Evolutionary conservation across 1,140 invertebrate genomes (phyloP).

Genomic region (Stenopsyche tienmushanensis): DNA sequence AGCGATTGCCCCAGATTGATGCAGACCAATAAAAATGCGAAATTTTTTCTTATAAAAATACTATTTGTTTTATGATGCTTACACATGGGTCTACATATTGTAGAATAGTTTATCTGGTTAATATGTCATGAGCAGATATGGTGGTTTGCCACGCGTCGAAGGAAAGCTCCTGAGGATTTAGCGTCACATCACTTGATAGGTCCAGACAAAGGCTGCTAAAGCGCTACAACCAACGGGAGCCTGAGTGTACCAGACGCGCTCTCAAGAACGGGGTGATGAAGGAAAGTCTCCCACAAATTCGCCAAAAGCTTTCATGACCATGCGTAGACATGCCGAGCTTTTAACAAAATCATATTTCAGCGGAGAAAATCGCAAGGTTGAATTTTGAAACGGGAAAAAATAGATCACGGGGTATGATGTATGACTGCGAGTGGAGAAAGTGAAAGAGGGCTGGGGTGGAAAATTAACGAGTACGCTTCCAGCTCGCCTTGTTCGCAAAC

Average conservation of each 20-base stretch:
- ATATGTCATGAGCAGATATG: not conserved
- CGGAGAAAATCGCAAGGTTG: not conserved
- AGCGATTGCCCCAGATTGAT: too few relatives aligned
- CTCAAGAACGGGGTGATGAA: constrained; percentile 5
- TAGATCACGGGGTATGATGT: too few relatives aligned
- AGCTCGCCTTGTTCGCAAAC: constrained; percentile 16
- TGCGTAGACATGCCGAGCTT: not conserved
- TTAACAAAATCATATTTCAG: not conserved
- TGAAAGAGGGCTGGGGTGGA: not conserved
- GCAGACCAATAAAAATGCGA: too few relatives aligned
- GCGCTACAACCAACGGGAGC: not conserved
- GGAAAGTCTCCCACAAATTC: not conserved
- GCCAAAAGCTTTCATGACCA: not conserved
- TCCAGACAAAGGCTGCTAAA: constrained; percentile 12
- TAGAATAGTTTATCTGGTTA: too few relatives aligned
- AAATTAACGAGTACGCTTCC: constrained; percentile 14
- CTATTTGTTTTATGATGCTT: too few relatives aligned
- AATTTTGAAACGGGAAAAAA: constrained; percentile 4
- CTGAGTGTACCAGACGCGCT: constrained; percentile 7
- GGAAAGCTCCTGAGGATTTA: not conserved
- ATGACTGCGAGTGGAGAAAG: too few relatives aligned
- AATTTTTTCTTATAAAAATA: too few relatives aligned
- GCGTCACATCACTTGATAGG: constrained; percentile 16
- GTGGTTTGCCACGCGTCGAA: not conserved
- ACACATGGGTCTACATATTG: too few relatives aligned